Evolutionary conservation across 2,797 vertebrate genomes (phyloP).

Genomic region (Coendou prehensilis): DNA sequence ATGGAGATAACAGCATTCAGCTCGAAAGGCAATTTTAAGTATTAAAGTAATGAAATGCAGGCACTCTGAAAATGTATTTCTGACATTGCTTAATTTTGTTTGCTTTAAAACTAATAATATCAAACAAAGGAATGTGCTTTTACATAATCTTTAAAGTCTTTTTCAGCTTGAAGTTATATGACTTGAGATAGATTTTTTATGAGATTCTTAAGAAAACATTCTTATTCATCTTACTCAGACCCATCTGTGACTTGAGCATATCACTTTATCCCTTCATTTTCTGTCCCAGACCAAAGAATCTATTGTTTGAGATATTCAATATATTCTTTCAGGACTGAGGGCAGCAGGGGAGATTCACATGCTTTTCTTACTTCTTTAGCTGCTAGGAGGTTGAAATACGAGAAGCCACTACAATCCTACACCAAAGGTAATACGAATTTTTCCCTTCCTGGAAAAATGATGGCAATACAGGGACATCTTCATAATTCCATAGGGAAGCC

Average conservation of each 20-base stretch:
- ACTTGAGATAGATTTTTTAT: conserved; percentile 64
- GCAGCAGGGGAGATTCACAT: not conserved
- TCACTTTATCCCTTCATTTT: conserved; percentile 41
- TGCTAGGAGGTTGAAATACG: conserved; percentile 35
- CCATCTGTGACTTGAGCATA: conserved; percentile 34
- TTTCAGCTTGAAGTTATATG: conserved; percentile 40
- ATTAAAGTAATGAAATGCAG: conserved; percentile 31
- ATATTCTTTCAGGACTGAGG: conserved; percentile 44
- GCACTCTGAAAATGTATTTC: not conserved
- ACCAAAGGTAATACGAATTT: not conserved
- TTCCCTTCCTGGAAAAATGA: not conserved
- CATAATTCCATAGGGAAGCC: not conserved
- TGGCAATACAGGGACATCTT: not conserved
- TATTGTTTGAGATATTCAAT: conserved; percentile 70
- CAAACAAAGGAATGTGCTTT: conserved; percentile 24
- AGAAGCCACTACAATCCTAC: conserved; percentile 34
- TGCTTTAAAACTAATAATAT: conserved; percentile 70
- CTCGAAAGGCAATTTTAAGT: not conserved
- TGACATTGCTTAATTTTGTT: conserved; percentile 63
- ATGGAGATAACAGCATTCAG: not conserved
- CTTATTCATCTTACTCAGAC: conserved; percentile 59
- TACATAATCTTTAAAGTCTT: conserved; percentile 55
- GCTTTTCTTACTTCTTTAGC: not conserved
- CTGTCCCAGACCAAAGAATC: conserved; percentile 12
- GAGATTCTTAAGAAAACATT: conserved; percentile 71